Evolutionary conservation across 2,888 invertebrate species (phyloP), one percentile per base, ranked within the genome.

Genomic region (Gastrophysa polygoni): DNA sequence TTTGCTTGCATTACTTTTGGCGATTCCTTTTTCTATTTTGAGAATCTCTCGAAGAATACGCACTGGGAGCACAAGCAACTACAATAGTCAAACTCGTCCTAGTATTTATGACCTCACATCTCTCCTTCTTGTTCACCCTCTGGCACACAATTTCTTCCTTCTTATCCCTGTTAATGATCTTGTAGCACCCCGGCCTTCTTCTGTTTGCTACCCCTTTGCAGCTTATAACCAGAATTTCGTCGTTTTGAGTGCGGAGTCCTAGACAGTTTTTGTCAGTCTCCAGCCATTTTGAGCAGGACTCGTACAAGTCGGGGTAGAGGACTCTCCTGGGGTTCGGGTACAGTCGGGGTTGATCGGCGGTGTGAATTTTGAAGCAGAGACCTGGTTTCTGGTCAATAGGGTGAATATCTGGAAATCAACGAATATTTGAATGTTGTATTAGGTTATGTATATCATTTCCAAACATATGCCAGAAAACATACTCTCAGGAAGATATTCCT

Each of bases 301-400:
- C 56, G 52, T 51, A 59, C 5, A 68, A 48, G 51, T 59, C 48
- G 16, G 48, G 38, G 56, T 63, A 68, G 10, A 52, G 44, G 8
- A 58, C 48, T 52, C 57, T 63, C 0, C 68, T 50, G 14, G 66
- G 68, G 18, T 68, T 68, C 24, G 61, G 66, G 29, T 58, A 59
- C 17, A 68, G 44, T 14, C 43, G 49, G n/a, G 66, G 61, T 57
- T 68, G 68, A 14, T 56, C 49, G 5, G 63, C 50, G 20, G 59
- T 66, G 62, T 68, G 68, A 29, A 68, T 64, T 57, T 66, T 68
- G 63, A 59, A 68, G 47, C 68, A 68, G 20, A 63, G 44, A 1
- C 68, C 68, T 32, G 66, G 61, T 57, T 68, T 66, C 6, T 21
- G 54, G 8, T 68, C 61, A 24, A 66, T 57, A 6, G 59, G 32